Percentiles rank a stretch among this genome's conserved stretches.
These are phyloP conservation scores for Muschampia plurimacula DNA, from an alignment of 2,888 invertebrate species.

Conservation along the genomic window DNA sequence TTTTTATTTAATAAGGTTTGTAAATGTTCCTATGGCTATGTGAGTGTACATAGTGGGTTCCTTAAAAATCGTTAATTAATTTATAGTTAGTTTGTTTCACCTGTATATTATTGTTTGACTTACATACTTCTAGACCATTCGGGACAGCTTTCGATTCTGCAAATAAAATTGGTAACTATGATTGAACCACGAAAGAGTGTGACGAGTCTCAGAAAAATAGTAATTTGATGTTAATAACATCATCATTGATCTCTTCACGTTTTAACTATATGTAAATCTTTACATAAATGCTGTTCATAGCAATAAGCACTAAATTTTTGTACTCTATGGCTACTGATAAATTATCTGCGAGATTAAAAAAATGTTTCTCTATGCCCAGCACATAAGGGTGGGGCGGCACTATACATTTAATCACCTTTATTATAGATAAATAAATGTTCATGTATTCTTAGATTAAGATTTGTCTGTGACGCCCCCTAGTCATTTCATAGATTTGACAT, in stretches of 20 bases:
- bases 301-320: not conserved
- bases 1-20: conserved; percentile 23
- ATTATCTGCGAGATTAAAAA: conserved; percentile 1
- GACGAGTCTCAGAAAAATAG: conserved; percentile 7
- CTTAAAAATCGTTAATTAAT: conserved; percentile 11
- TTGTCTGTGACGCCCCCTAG: conserved; percentile 76
- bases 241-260: not conserved
- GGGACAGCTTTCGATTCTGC: conserved; percentile 30
- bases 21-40: conserved; percentile 29
- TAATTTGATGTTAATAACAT: not conserved
- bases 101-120: conserved; percentile 14
- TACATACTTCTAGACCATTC: not conserved
- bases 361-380: not conserved
- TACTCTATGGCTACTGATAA: not conserved
- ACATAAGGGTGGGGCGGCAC: conserved; percentile 65
- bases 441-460: conserved; percentile 69
- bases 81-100: not conserved
- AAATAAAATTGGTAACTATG: conserved; percentile 7
- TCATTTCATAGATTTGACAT: conserved; percentile 57
- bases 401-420: conserved; percentile 50
- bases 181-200: conserved; percentile 7
- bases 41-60: conserved; percentile 21
- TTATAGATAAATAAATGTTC: conserved; percentile 53
- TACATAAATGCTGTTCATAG: not conserved
- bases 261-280: not conserved